Evolutionary conservation across 2,797 vertebrate species (phyloP).

Genomic region (Hapalemur alaotrensis): DNA sequence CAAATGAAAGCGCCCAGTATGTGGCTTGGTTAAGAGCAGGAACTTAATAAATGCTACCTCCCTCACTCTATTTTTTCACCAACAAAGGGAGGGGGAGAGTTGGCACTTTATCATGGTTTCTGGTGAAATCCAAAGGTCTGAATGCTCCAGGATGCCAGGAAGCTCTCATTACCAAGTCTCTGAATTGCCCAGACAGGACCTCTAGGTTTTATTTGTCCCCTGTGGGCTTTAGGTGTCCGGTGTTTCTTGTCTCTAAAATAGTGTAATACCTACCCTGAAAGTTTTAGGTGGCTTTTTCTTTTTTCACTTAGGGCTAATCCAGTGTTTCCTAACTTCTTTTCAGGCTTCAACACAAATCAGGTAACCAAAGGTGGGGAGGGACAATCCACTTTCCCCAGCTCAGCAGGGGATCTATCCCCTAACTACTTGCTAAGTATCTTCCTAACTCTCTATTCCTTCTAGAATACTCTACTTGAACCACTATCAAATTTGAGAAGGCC

Average conservation of each 20-base stretch:
- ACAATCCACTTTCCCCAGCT: not conserved
- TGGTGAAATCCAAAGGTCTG: not conserved
- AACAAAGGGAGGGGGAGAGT: not conserved
- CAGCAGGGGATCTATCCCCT: too few species aligned
- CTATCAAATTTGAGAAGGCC: not conserved
- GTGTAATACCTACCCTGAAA: not conserved
- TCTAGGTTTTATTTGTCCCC: not conserved
- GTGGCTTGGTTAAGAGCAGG: not conserved
- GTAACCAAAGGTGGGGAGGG: not conserved
- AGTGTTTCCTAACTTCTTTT: not conserved
- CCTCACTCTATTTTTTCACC: not conserved
- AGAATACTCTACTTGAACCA: not conserved
- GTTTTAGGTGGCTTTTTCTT: not conserved
- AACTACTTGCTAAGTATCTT: not conserved
- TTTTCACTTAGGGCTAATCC: not conserved
- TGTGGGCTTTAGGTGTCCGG: not conserved
- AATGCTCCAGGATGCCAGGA: not conserved
- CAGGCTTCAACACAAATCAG: not conserved
- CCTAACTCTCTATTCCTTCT: not conserved
- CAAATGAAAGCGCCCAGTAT: not conserved
- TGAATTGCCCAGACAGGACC: not conserved
- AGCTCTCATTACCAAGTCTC: not conserved
- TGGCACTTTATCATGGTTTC: not conserved
- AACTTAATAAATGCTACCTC: not conserved
- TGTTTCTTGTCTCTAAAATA: not conserved